Evolutionary conservation across 2,113 vertebrate species (phyloP), one percentile per base, ranked within the genome.

Genomic region (Notothenia coriiceps): DNA sequence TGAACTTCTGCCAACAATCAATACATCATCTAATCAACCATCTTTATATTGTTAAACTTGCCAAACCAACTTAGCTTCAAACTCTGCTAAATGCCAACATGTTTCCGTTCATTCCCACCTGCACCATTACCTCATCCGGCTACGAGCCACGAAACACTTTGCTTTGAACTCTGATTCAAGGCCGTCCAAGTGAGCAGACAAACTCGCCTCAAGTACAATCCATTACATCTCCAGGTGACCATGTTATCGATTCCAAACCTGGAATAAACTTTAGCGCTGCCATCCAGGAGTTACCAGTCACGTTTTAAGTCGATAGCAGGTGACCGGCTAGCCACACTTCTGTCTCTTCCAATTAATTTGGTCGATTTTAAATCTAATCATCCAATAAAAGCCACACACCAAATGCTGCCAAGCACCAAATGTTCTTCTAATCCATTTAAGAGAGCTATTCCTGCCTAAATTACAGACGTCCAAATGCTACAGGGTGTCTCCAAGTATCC

Each of bases 101-200:
- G 29, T 52, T 51, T 10, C 4, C 18, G 15, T 66, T 52, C 49
- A 68, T 20, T 18, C 65, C 49, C 88, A 92, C 88, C 89, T 86
- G 88, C 67, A 79, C 56, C 9, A 78, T 91, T 59, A 93, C 89
- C 88, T 94, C 91, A 92, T 89, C 80, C 80, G 50, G 60, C 75
- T 57, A 2, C 40, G 35, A 81, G 69, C 68, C 51, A 72, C 78
- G 68, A 84, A 82, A 76, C 74, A 70, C 73, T 82, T 86, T 66
- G 55, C 90, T 91, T 88, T 91, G 86, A 93, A 91, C 80, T 73
- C 25, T 33, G 57, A 60, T 56, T 72, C 5, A 15, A 57, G 50
- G 62, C 46, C 55, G 17, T 77, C 80, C 78, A 81, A 69, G 65
- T 11, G 82, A 60, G 62, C 66, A 56, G 70, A 18, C 20, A 50